Base-by-base conservation (phyloP, 35 echinoderm and acorn worm genomes). In the Heliocidaris tuberculata region DNA sequence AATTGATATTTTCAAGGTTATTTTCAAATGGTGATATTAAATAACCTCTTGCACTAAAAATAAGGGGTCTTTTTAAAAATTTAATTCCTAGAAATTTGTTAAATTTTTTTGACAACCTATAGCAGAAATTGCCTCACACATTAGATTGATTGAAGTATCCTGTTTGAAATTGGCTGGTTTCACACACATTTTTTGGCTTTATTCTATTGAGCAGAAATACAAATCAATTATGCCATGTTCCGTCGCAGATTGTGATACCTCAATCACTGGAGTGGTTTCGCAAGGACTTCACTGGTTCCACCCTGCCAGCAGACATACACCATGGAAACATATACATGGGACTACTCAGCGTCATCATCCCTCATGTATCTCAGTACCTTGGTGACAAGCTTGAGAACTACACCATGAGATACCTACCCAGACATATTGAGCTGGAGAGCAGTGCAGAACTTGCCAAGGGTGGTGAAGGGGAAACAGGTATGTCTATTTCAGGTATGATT, bases 281-380 rank as follows among this genome's bases (percentile, higher is more conserved):
- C 27, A 97, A 96, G 94, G 97, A 98, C 85, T 98, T 98, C 96
- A 97, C 97, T 47, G 97, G 97, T 2, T 95, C 95, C 32, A 96
- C 94, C 24, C 94, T 98, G 3, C 92, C 56, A 10, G 95, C 86
- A 24, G 87, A 97, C 47, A 59, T 94, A 30, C 86, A 95, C 27
- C 92, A 97, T 27, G 95, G 97, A 19, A 90, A 97, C 12, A 96
- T 98, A 12, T 98, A 94, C 32, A 93, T 94, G 48, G 97, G 97
- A 0, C 88, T 98, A 12, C 93, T 98, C 30, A 95, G 97, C 42
- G 94, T 98, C 2, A 65, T 98, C 7, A 94, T 90, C 5, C 96
- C 97, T 24, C 97, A 98, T 88, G 96, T 98, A 32, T 98, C 97
- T 49, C 95, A 96, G n/a, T 91, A 96, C 52, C 95, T 98, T 12